Conservation (phyloP, 2,888 invertebrate species). For the Leptinotarsa rubiginosa region DNA sequence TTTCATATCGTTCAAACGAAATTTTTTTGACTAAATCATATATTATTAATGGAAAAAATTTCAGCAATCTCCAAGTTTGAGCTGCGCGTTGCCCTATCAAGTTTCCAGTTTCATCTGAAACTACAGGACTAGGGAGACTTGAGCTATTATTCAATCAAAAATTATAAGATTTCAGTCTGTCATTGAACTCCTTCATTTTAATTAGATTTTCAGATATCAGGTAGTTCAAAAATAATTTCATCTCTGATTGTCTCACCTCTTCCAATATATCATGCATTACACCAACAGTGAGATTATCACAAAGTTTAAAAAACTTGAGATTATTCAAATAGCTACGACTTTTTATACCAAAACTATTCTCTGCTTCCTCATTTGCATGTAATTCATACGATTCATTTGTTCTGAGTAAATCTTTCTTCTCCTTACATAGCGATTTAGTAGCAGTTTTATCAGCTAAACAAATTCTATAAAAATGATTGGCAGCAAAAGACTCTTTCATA, state of each 20-base stretch:
- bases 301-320: not conserved
- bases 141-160: no score
- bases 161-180: no score
- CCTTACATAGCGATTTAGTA: not conserved
- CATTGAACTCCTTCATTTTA: no score
- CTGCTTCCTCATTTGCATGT: not conserved
- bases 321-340: not conserved
- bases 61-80: no score
- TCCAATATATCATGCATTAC: not conserved
- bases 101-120: no score
- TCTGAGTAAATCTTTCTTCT: not conserved
- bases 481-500: constrained; percentile 48
- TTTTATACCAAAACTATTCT: not conserved
- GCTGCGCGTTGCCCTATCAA: no score
- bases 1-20: no score
- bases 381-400: constrained; percentile 11
- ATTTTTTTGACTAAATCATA: no score
- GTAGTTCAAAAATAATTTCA: not conserved
- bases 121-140: no score
- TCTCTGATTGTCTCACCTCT: not conserved
- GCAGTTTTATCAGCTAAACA: constrained; percentile 28
- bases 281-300: not conserved
- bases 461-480: constrained; percentile 47
- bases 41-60: no score
- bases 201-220: not conserved